Evolutionary conservation across 2,888 invertebrate species (phyloP).

Genomic region (Melikaiella ostensackeni): DNA sequence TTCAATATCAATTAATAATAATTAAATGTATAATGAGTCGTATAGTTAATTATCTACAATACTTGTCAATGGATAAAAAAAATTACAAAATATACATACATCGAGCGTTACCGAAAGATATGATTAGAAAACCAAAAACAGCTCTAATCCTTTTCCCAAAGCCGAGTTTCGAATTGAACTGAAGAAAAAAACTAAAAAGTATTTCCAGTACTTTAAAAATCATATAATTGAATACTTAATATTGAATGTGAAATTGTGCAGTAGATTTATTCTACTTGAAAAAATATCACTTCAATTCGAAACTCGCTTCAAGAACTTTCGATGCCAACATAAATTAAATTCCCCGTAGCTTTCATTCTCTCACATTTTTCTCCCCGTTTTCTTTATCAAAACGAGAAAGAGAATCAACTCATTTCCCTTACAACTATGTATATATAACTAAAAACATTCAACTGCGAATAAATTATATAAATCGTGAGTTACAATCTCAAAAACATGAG

Average conservation of each 20-base stretch:
- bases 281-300: neutral
- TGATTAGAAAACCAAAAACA: conserved; percentile 31
- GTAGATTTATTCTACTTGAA: neutral
- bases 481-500: conserved; percentile 38
- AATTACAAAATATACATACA: conserved; percentile 77
- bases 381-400: conserved; percentile 13
- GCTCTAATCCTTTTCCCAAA: conserved; percentile 10
- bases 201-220: neutral
- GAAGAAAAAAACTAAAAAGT: neutral
- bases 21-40: conserved; percentile 71
- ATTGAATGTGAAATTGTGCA: neutral
- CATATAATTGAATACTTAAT: neutral
- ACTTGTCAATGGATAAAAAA: conserved; percentile 75
- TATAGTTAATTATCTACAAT: conserved; percentile 76
- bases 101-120: conserved; percentile 52
- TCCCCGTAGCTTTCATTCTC: conserved; percentile 15
- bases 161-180: conserved; percentile 4
- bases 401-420: conserved; percentile 16
- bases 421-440: conserved; percentile 14
- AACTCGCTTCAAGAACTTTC: conserved; percentile 26
- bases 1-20: conserved; percentile 62
- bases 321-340: conserved; percentile 23
- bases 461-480: conserved; percentile 41
- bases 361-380: conserved; percentile 25
- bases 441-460: conserved; percentile 41